Evolutionary conservation across 2,888 invertebrate species (phyloP).

Genomic region (Xylophagus ater): DNA sequence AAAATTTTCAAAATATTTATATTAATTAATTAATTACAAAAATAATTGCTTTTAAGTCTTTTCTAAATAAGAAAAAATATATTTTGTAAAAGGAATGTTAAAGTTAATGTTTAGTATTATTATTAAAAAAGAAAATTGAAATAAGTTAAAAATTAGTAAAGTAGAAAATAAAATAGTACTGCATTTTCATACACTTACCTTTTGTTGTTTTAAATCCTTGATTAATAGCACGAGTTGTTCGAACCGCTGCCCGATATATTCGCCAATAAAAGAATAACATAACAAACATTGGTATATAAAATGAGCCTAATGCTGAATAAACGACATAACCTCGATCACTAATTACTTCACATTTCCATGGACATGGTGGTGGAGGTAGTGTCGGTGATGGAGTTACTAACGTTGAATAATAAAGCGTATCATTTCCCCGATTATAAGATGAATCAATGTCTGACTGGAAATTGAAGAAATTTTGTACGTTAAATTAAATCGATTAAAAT

Average conservation of each 20-base stretch:
- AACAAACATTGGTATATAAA: slow-evolving; percentile 95
- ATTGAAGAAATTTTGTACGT: too few species aligned
- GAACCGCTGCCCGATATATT: slow-evolving; percentile 88
- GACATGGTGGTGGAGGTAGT: slow-evolving; percentile 50
- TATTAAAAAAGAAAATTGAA: too few species aligned
- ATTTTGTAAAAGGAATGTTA: too few species aligned
- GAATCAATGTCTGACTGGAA: slow-evolving; percentile 29
- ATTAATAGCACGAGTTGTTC: slow-evolving; percentile 85
- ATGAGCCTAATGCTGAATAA: slow-evolving; percentile 94
- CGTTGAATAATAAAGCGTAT: slow-evolving; percentile 37
- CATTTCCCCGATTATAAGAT: slow-evolving; percentile 36
- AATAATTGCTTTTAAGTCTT: too few species aligned
- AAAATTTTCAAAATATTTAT: too few species aligned
- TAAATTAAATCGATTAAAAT: too few species aligned
- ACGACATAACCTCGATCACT: slow-evolving; percentile 93
- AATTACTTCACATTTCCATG: slow-evolving; percentile 83
- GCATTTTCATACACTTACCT: too few species aligned
- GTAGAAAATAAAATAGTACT: too few species aligned
- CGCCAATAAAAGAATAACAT: slow-evolving; percentile 98
- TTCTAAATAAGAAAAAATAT: too few species aligned
- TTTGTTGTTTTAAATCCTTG: slow-evolving; percentile 83
- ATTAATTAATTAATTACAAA: too few species aligned
- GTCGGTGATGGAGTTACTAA: slow-evolving; percentile 22
- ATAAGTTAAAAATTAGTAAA: too few species aligned
- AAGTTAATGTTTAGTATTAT: too few species aligned